Evolutionary conservation across 2,888 invertebrate genomes (phyloP).

Genomic region (Agrotis segetum): DNA sequence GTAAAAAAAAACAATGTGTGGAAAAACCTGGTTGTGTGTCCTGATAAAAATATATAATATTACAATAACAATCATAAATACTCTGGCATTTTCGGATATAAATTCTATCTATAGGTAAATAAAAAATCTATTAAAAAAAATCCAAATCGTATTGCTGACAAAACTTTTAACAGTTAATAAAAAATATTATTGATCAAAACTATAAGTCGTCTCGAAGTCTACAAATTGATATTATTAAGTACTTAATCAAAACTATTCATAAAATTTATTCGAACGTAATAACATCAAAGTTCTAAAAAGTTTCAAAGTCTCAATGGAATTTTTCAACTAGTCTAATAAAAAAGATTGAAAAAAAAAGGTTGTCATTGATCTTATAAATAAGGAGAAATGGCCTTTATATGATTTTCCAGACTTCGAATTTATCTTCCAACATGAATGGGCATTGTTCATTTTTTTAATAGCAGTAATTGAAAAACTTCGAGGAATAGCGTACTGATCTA

Average conservation of each 20-base stretch:
- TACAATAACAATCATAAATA: neutral
- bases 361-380: constrained; percentile 21
- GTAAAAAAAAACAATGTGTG: no score
- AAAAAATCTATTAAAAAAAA: neutral
- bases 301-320: constrained; percentile 24
- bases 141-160: neutral
- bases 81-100: neutral
- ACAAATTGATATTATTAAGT: constrained; percentile 5
- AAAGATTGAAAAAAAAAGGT: constrained; percentile 9
- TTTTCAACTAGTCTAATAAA: constrained; percentile 34
- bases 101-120: neutral
- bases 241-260: constrained; percentile 17
- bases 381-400: constrained; percentile 10
- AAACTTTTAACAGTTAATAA: neutral
- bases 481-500: no score
- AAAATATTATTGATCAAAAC: neutral
- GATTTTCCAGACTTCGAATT: constrained; percentile 22
- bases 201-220: constrained; percentile 12
- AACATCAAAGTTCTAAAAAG: constrained; percentile 25
- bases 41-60: neutral
- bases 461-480: no score
- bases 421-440: no score
- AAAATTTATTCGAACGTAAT: constrained; percentile 18
- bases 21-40: neutral
- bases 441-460: no score